phyloP scores from a whole-genome alignment of 2,113 vertebrate genomes.

The Parotia lawesii region DNA sequence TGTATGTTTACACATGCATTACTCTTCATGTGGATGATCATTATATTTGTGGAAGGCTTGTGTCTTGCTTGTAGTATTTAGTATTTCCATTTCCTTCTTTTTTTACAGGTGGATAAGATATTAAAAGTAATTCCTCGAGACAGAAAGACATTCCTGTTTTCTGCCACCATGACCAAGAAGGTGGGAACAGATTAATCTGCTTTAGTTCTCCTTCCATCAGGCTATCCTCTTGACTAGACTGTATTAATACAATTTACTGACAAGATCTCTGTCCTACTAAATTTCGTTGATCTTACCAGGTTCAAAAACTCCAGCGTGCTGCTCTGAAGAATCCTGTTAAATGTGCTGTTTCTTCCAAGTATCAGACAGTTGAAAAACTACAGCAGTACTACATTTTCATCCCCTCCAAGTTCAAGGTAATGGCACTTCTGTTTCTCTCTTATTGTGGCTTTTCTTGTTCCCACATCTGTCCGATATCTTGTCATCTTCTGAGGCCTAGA shows the following conservation, averaged over 20 bases:
- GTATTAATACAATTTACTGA: background rate
- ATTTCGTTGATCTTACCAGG: slow-evolving; percentile 70
- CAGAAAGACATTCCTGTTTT: slow-evolving; percentile 92
- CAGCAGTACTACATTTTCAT: slow-evolving; percentile 98
- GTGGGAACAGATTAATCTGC: slow-evolving; percentile 60
- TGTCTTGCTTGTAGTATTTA: background rate
- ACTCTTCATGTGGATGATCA: background rate
- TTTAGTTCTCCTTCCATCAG: background rate
- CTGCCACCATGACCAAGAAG: slow-evolving; percentile 99
- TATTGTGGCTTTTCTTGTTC: background rate
- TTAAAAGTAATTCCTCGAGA: slow-evolving; percentile 95
- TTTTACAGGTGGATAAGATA: slow-evolving; percentile 92
- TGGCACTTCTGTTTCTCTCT: background rate
- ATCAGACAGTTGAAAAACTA: slow-evolving; percentile 94
- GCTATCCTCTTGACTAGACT: background rate
- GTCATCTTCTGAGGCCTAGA: background rate
- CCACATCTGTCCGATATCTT: background rate
- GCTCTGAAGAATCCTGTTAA: slow-evolving; percentile 94
- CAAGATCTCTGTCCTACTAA: background rate
- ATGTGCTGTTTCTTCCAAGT: slow-evolving; percentile 94
- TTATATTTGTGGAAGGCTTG: background rate
- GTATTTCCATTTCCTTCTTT: background rate
- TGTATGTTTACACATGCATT: background rate
- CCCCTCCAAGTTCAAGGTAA: slow-evolving; percentile 95
- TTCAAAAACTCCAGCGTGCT: slow-evolving; percentile 94